These are phyloP conservation scores for Cylindroiulus punctatus DNA, from an alignment of 2,888 invertebrate species.

Conservation along the genomic window DNA sequence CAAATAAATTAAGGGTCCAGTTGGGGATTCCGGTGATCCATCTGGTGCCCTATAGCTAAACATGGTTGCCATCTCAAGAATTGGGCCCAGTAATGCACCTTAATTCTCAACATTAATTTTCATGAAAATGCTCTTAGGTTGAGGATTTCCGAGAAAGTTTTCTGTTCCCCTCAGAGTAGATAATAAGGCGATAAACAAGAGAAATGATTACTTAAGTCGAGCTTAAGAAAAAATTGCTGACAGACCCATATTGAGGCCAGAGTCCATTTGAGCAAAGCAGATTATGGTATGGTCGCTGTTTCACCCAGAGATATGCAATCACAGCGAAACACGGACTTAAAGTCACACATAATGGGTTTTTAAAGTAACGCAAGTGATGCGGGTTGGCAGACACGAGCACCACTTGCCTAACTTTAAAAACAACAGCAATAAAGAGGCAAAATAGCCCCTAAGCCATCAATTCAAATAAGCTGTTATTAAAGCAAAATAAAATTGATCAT, in stretches of 20 bases:
- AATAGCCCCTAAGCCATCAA: too few relatives aligned
- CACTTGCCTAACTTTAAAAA: too few relatives aligned
- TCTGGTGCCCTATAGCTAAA: neutral
- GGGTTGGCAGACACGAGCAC: too few relatives aligned
- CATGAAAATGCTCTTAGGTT: slow-evolving; percentile 32
- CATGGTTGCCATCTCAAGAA: slow-evolving; percentile 8
- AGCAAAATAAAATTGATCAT: too few relatives aligned
- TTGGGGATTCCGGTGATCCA: slow-evolving; percentile 25
- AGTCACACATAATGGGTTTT: neutral
- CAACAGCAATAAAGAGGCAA: too few relatives aligned
- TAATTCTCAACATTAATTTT: slow-evolving; percentile 26
- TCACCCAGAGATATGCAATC: neutral
- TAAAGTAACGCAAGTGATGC: slow-evolving; percentile 7
- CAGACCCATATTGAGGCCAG: slow-evolving; percentile 24
- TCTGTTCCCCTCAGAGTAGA: slow-evolving; percentile 6
- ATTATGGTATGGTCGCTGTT: neutral
- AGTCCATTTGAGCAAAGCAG: slow-evolving; percentile 8
- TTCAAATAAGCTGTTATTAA: too few relatives aligned
- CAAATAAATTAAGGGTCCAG: slow-evolving; percentile 32
- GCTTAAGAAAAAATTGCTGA: slow-evolving; percentile 9
- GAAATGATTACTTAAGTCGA: slow-evolving; percentile 32
- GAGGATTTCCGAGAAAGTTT: slow-evolving; percentile 15
- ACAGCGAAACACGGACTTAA: neutral
- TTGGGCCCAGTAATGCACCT: slow-evolving; percentile 22
- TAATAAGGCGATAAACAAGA: slow-evolving; percentile 32